A percentile compares a stretch with the other conserved stretches of the same genome.
Evolutionary conservation across 37 sponge, comb jelly and placozoan species (phyloP).

Genomic region (Cliona cf. orientalis): DNA sequence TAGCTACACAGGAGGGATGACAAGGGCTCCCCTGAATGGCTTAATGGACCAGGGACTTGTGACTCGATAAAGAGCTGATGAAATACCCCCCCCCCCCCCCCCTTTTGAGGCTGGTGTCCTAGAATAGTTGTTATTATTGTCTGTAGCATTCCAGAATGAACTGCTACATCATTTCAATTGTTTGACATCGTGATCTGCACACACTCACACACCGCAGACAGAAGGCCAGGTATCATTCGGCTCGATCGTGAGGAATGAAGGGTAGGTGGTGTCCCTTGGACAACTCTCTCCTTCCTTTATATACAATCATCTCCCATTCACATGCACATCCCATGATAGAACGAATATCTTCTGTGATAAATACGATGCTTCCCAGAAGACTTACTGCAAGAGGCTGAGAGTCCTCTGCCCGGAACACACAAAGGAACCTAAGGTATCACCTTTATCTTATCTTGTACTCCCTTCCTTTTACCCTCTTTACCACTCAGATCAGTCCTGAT

Average conservation of each 20-base stretch:
- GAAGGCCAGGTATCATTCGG: slow-evolving; percentile 87
- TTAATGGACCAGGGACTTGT: too few species aligned
- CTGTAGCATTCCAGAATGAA: too few species aligned
- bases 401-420: slow-evolving; percentile 97
- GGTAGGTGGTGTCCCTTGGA: slow-evolving; percentile 35
- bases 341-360: slow-evolving; percentile 93
- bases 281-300: not conserved
- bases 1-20: too few species aligned
- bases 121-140: too few species aligned
- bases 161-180: too few species aligned
- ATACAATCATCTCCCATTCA: not conserved
- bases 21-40: too few species aligned
- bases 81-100: too few species aligned
- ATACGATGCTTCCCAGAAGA: slow-evolving; percentile 80
- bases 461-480: not conserved
- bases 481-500: slow-evolving; percentile 68
- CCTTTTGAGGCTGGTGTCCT: too few species aligned
- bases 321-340: slow-evolving; percentile 12
- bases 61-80: too few species aligned
- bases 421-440: slow-evolving; percentile 90
- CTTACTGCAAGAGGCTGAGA: slow-evolving; percentile 92
- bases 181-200: too few species aligned
- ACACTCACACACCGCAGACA: slow-evolving; percentile 51
- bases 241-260: slow-evolving; percentile 78
- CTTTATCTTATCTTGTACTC: not conserved